Conservation (phyloP, 2,888 invertebrate species). For the Seladonia tumulorum region DNA sequence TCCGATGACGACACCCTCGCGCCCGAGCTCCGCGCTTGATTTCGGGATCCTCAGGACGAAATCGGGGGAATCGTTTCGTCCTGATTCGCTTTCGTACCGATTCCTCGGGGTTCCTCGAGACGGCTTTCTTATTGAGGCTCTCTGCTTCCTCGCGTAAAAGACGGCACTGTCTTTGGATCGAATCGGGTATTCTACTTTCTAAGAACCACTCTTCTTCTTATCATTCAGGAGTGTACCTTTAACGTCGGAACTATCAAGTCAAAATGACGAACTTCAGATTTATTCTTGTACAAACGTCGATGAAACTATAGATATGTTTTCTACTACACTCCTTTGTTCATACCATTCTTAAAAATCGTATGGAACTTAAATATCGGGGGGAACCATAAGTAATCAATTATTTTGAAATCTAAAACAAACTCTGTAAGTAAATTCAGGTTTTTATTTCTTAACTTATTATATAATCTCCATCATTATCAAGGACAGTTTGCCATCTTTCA, state of each 20-base stretch:
- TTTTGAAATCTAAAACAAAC: too few relatives aligned
- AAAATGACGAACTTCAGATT: background rate
- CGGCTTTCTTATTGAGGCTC: background rate
- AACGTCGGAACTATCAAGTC: fast-evolving
- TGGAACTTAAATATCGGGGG: too few relatives aligned
- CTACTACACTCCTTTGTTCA: too few relatives aligned
- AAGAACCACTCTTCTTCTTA: background rate
- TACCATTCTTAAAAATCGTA: too few relatives aligned
- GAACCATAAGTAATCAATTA: too few relatives aligned
- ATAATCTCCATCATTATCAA: too few relatives aligned
- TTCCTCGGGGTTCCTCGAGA: background rate
- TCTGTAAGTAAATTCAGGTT: too few relatives aligned
- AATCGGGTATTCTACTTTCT: background rate
- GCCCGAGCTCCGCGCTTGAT: conserved; percentile 32
- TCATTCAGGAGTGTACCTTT: background rate
- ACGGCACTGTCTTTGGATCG: background rate
- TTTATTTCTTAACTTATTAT: too few relatives aligned
- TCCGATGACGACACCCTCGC: background rate
- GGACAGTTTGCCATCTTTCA: too few relatives aligned
- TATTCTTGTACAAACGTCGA: background rate
- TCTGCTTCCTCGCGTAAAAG: background rate
- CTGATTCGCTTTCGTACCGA: background rate
- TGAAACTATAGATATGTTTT: background rate
- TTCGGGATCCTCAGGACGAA: background rate
- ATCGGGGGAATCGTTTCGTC: background rate